These are phyloP conservation scores for Melinopterus prodromus DNA, from an alignment of 2,888 invertebrate genomes.

Conservation along the genomic window DNA sequence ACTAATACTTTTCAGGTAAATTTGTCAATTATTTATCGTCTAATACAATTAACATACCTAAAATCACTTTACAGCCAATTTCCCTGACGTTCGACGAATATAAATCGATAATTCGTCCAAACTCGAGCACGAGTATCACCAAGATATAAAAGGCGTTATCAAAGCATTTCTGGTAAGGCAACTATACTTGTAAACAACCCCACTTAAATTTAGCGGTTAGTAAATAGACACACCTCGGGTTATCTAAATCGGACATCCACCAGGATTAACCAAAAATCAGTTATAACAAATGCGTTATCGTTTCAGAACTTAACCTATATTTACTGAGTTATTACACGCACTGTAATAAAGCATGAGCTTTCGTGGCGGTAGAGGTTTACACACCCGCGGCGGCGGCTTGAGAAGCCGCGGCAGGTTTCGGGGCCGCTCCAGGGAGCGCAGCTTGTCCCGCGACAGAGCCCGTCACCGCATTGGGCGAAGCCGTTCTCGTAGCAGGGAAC, in stretches of 20 bases:
- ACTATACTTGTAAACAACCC: neutral
- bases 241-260: neutral
- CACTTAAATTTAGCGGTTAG: neutral
- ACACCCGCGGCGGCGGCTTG: conserved; percentile 6
- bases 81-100: neutral
- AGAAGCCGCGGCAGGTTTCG: conserved; percentile 19
- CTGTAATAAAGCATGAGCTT: conserved; percentile 15
- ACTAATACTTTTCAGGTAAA: neutral
- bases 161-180: neutral
- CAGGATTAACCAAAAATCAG: neutral
- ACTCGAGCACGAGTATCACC: neutral
- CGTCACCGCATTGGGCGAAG: conserved; percentile 15
- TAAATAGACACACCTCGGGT: neutral
- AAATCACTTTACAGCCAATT: neutral
- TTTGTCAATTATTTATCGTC: neutral
- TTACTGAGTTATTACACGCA: neutral
- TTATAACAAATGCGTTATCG: neutral
- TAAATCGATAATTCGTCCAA: neutral
- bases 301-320: neutral
- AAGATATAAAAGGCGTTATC: neutral
- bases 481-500: conserved; percentile 18
- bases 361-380: conserved; percentile 18
- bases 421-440: conserved; percentile 28
- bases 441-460: conserved; percentile 20
- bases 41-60: neutral